phyloP scores from a whole-genome alignment of 2,888 invertebrate species.

The Nomada ruficornis region DNA sequence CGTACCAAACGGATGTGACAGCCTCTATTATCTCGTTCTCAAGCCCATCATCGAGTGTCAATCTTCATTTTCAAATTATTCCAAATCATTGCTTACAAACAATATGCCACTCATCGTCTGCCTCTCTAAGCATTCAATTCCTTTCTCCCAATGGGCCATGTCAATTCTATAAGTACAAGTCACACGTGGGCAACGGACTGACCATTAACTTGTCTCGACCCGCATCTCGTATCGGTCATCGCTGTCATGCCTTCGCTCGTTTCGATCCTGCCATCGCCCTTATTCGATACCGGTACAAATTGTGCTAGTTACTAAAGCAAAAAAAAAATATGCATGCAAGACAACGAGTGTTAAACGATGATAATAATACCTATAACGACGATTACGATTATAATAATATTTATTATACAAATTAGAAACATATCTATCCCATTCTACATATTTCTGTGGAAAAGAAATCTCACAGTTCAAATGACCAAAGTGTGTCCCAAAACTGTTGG shows the following conservation, averaged over 20 bases:
- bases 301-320: background rate
- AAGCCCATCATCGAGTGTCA: background rate
- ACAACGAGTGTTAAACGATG: too few species aligned
- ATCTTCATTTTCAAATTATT: background rate
- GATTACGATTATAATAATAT: too few species aligned
- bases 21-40: too few species aligned
- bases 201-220: constrained; percentile 23
- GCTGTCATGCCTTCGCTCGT: constrained; percentile 18
- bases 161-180: constrained; percentile 13
- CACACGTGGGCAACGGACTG: constrained; percentile 7
- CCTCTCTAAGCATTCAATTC: constrained; percentile 1
- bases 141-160: background rate
- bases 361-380: too few species aligned
- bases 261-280: background rate
- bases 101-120: constrained; percentile 12
- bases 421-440: too few species aligned
- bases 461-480: too few species aligned
- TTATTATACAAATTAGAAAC: too few species aligned
- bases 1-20: too few species aligned
- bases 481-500: too few species aligned
- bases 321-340: too few species aligned
- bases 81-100: background rate
- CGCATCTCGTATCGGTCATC: constrained; percentile 26
- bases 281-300: background rate
- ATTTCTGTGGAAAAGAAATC: too few species aligned